These are phyloP conservation scores for Formicarius rufipectus DNA, from an alignment of 2,113 vertebrate genomes.

Conservation along the genomic window DNA sequence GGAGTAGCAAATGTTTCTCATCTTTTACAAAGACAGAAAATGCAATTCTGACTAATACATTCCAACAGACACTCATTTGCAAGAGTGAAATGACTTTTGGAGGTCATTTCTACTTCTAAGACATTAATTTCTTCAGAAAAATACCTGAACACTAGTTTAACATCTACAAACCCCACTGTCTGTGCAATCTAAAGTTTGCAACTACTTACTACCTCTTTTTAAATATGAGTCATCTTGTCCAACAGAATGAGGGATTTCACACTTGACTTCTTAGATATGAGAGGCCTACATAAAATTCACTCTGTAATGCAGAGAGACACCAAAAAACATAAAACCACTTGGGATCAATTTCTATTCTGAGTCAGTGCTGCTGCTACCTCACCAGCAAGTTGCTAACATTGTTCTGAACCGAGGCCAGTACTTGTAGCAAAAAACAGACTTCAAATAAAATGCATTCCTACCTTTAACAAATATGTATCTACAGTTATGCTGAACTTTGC, in stretches of 20 bases:
- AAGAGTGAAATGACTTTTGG: not conserved
- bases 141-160: not conserved
- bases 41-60: not conserved
- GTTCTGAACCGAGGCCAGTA: not conserved
- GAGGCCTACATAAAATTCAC: not conserved
- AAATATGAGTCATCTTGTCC: not conserved
- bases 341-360: not conserved
- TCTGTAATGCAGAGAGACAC: not conserved
- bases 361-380: not conserved
- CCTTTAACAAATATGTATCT: not conserved
- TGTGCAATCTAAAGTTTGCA: not conserved
- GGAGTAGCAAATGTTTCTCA: not conserved
- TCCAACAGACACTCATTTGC: not conserved
- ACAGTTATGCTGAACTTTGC: constrained; percentile 11
- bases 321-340: not conserved
- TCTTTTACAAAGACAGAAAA: not conserved
- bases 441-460: not conserved
- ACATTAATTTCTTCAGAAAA: not conserved
- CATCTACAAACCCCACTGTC: not conserved
- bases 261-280: not conserved
- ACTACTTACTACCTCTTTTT: not conserved
- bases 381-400: not conserved
- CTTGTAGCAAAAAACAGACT: not conserved
- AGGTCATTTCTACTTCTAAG: not conserved
- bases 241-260: not conserved